Base-by-base conservation (phyloP, 2,797 vertebrate genomes). In the Cichlasoma orientale region DNA sequence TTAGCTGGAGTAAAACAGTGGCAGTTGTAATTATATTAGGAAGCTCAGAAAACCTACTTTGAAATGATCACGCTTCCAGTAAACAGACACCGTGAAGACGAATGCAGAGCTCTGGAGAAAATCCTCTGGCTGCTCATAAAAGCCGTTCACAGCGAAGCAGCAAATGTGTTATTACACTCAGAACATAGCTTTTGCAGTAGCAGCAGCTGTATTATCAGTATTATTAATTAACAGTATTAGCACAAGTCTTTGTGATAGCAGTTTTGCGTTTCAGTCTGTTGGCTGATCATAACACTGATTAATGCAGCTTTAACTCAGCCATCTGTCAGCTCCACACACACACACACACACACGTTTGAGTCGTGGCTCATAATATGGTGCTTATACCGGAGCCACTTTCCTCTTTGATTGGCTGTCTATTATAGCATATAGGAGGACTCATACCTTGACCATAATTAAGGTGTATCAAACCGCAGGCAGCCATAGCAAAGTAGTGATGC, bases 281-380 rank as follows among this genome's bases (percentile, higher is more conserved):
- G 86, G 88, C 84, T 89, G 86, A 89, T 91, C 89, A 92, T 87
- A 87, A 90, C 84, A 86, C 83, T 88, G 83, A 91, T 87, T 89
- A 87, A 94, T 90, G 91, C 88, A 89, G 84, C 84, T 89, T 91
- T 86, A 88, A 89, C 71, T 82, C 80, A 77, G 76, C 91, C 91
- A 92, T 92, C 87, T 92, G 89, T 82, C 76, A 85, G 25, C 76
- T 38, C 66, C 80, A 79, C 83, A 79, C 80, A 84, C 56, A 41
- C 38, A 44, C 23, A 50, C 47, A 63, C 4, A 3, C 6, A 79
- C 78, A 81, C 53, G 31, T 75, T 74, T 78, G 56, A 63, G 74
- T 74, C 63, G 53, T 47, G 68, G 78, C 74, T 73, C 78, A 82
- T 74, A 47, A 74, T 53, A 84, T 81, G 56, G 55, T 58, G 55